phyloP scores from a whole-genome alignment of 2,797 vertebrate species.

The Urocyon cinereoargenteus region DNA sequence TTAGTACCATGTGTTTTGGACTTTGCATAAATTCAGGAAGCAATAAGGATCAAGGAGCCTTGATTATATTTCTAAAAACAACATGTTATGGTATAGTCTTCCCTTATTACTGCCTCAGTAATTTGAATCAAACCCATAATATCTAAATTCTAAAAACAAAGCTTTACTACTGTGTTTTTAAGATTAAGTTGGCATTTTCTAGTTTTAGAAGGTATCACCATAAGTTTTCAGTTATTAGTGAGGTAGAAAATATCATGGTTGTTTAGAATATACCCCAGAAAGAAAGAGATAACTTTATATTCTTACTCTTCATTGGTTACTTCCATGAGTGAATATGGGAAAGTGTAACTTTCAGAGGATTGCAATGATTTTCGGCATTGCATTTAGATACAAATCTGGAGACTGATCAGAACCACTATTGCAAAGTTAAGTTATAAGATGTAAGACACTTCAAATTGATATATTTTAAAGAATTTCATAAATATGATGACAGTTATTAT shows the following conservation, averaged over 20 bases:
- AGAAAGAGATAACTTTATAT: neutral
- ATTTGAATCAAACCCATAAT: neutral
- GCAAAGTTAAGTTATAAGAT: neutral
- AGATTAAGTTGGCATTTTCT: neutral
- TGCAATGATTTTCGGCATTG: neutral
- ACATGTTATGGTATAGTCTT: neutral
- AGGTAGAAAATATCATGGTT: neutral
- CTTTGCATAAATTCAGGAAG: neutral
- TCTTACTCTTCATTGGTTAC: neutral
- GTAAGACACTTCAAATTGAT: neutral
- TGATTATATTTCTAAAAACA: slow-evolving; percentile 45
- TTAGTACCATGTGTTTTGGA: neutral
- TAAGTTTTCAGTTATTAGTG: slow-evolving; percentile 38
- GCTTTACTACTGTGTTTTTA: neutral
- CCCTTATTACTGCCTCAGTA: neutral
- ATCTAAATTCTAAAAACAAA: neutral
- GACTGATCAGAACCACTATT: neutral
- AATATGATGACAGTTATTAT: neutral
- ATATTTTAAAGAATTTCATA: neutral
- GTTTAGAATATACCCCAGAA: neutral
- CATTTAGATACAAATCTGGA: neutral
- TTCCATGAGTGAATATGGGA: neutral
- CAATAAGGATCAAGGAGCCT: neutral
- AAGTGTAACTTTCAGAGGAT: neutral
- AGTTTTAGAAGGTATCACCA: neutral